Conservation (phyloP, 64 coral and sea anemone species). For the Montipora capricornis region DNA sequence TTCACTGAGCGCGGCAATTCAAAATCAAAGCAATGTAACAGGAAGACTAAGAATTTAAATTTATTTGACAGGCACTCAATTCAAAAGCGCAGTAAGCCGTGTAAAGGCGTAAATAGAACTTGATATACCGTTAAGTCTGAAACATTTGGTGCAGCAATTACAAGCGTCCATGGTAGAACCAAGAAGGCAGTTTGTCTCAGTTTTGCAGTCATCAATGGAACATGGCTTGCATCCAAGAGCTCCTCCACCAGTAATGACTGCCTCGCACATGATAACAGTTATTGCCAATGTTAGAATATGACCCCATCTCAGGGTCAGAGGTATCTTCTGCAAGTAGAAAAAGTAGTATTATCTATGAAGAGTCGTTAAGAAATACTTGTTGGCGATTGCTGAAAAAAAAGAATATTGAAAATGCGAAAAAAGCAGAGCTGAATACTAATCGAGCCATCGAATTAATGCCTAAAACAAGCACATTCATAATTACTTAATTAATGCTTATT, state of each 20-base stretch:
- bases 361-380: background rate
- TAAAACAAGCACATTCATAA: no score
- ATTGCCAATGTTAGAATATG: background rate
- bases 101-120: background rate
- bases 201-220: constrained; percentile 66
- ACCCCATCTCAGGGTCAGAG: constrained; percentile 16
- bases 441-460: no score
- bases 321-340: background rate
- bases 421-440: no score
- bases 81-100: no score
- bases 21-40: no score
- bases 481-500: no score
- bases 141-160: constrained; percentile 83
- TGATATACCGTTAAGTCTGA: constrained; percentile 59
- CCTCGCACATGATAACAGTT: background rate
- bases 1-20: no score
- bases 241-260: constrained; percentile 22
- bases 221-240: constrained; percentile 77
- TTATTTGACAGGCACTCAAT: no score
- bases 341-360: no score
- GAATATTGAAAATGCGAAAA: no score
- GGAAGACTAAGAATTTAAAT: no score
- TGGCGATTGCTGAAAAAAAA: no score
- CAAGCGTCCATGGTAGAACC: constrained; percentile 67
- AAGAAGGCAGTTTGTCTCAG: constrained; percentile 62